Evolutionary conservation across 2,888 invertebrate genomes (phyloP), one percentile per base, ranked within the genome.

Genomic region (Acleris emargana): DNA sequence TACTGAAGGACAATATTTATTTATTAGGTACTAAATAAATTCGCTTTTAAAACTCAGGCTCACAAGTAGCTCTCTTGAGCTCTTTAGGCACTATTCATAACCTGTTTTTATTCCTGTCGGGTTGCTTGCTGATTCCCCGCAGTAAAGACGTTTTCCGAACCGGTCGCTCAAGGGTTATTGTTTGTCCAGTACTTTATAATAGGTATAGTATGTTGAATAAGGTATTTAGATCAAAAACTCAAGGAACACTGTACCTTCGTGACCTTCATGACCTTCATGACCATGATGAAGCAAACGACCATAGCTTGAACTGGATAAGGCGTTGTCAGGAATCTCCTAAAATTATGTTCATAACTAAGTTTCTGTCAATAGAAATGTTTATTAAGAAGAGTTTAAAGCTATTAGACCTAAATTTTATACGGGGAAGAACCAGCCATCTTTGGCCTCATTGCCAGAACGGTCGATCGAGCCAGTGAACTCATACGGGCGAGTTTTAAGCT

Each of bases 281-380:
- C 85, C 84, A 67, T 86, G 82, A 69, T 86, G 87, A 45, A 83
- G 71, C 54, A 88, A 76, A 3, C 88, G 90, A 45, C 85, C 81
- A 69, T 89, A 77, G 68, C 81, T 86, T 2, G 89, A 84, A 67
- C 86, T 78, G 47, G 91, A 87, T 58, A 87, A 67, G 6, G 74
- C 78, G 69, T 78, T 90, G 72, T 92, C 92, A 5, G 84, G 76
- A 61, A 82, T 72, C 69, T 89, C 87, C 91, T 91, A 82, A 61
- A 80, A 86, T 55, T 64, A 64, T 50, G 53, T 58, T 73, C 53
- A 50, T 53, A 60, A 61, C 17, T 42, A 28, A 25, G 45, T 47
- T 1, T 62, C 28, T 7, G 32, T 4, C 13, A 42, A 54, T 9
- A 9, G 0, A 28, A 9, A 9, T 32, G 32, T 9, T 32, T 32